Evolutionary conservation across 2,113 vertebrate species (phyloP).

Genomic region (Alethe diademata): DNA sequence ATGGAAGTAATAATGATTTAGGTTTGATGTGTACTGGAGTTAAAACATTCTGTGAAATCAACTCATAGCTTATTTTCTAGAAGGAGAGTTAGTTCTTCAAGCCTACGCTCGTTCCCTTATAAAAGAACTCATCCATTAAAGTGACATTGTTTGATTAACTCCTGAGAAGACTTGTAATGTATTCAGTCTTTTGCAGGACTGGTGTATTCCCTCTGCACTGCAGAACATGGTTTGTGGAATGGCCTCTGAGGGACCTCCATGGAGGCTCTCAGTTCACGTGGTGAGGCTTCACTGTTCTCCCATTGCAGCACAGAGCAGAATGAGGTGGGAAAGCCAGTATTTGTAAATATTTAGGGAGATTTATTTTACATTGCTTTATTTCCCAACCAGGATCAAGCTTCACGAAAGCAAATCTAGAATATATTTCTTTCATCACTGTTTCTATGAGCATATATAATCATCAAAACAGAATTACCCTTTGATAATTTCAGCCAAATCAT

Average conservation of each 20-base stretch:
- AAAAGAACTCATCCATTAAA: neutral
- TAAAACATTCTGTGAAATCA: neutral
- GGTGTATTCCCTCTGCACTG: neutral
- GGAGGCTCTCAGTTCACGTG: neutral
- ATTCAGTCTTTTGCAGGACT: accelerated
- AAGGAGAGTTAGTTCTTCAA: neutral
- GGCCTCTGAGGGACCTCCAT: accelerated
- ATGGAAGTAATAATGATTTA: neutral
- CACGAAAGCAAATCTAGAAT: neutral
- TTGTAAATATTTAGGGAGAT: neutral
- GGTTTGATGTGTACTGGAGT: neutral
- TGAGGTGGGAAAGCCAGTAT: neutral
- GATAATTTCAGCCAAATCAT: neutral
- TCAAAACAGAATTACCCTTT: neutral
- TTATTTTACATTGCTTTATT: neutral
- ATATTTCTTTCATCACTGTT: neutral
- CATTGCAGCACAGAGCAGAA: neutral
- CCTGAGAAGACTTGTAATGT: neutral
- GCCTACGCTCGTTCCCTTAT: neutral
- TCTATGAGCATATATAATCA: neutral
- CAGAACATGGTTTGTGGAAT: neutral
- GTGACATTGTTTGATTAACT: neutral
- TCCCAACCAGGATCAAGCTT: neutral
- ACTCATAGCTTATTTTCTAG: neutral
- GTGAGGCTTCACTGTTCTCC: neutral